These are phyloP conservation scores for Ochropleura plecta DNA, from an alignment of 2,888 invertebrate species.

Conservation along the genomic window DNA sequence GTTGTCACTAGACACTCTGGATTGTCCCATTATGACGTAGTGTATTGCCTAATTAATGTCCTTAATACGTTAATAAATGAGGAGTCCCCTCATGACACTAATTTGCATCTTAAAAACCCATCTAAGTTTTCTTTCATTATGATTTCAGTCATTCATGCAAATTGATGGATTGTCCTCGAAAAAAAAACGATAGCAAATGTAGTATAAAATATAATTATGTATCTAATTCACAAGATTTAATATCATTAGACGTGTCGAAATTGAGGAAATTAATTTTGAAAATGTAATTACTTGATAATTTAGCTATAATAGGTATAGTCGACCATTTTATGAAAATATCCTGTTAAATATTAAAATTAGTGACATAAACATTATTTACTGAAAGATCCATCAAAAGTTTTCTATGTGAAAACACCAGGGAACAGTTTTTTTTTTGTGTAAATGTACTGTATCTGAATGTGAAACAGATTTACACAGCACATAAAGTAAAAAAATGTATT, in stretches of 20 bases:
- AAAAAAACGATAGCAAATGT: slow-evolving; percentile 8
- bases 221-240: not conserved
- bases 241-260: not conserved
- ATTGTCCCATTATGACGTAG: no score
- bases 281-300: not conserved
- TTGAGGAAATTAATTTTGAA: slow-evolving; percentile 11
- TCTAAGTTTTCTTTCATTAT: not conserved
- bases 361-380: slow-evolving; percentile 9
- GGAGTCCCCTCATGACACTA: no score
- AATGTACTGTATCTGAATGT: not conserved
- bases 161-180: slow-evolving; percentile 1
- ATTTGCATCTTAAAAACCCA: no score
- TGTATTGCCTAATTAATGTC: no score
- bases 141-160: not conserved
- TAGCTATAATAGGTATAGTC: not conserved
- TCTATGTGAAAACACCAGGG: not conserved
- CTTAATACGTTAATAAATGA: no score
- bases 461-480: not conserved
- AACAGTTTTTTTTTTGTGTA: not conserved
- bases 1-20: no score
- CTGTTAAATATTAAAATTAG: not conserved
- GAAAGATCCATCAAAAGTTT: not conserved
- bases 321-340: not conserved
- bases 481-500: slow-evolving; percentile 5
- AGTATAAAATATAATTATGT: no score